These are phyloP conservation scores for Acipenser ruthenus DNA, from an alignment of 2,797 vertebrate species.

Conservation along the genomic window DNA sequence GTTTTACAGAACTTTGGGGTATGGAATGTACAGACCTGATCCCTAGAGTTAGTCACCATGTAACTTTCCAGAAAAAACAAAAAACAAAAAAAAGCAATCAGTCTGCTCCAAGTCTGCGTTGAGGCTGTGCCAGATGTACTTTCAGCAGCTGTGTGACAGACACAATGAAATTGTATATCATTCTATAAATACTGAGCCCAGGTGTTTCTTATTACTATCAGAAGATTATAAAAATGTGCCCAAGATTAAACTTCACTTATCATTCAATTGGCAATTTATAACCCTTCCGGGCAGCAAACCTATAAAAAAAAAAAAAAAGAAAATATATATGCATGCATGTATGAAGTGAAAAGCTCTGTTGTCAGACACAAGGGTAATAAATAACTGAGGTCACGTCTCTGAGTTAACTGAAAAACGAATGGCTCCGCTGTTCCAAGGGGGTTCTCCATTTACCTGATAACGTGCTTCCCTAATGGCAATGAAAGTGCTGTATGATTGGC, in stretches of 20 bases:
- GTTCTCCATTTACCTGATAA: constrained; percentile 42
- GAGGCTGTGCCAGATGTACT: constrained; percentile 64
- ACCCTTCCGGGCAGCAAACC: constrained; percentile 28
- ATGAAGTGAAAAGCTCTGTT: not conserved
- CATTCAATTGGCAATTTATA: constrained; percentile 45
- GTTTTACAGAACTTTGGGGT: no score
- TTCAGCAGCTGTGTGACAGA: constrained; percentile 63
- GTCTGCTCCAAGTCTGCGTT: constrained; percentile 37
- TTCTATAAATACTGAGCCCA: constrained; percentile 73
- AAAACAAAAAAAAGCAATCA: constrained; percentile 16
- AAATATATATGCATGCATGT: not conserved
- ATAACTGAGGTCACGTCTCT: constrained; percentile 35
- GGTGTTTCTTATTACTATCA: constrained; percentile 65
- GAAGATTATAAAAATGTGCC: constrained; percentile 54
- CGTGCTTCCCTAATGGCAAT: no score
- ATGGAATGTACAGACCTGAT: no score
- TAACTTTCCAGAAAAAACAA: not conserved
- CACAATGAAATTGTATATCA: constrained; percentile 64
- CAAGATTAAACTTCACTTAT: constrained; percentile 42
- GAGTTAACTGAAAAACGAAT: constrained; percentile 11
- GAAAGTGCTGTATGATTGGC: no score
- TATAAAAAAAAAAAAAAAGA: not conserved
- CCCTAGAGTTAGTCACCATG: no score
- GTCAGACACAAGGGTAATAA: constrained; percentile 26
- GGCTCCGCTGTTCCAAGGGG: not conserved